Evolutionary conservation across 2,797 vertebrate species (phyloP).

Genomic region (Moxostoma hubbsi): DNA sequence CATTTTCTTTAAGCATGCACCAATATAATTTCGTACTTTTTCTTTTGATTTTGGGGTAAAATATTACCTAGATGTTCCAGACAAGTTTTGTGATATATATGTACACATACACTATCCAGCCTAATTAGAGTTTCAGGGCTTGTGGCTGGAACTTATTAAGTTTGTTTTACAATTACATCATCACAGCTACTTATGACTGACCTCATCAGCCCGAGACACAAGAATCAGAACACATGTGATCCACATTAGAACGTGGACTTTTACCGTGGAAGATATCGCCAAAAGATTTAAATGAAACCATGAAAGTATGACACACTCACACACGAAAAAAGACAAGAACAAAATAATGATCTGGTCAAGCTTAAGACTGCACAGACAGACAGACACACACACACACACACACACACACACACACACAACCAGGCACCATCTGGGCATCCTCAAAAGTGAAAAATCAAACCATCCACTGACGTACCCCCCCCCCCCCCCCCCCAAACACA

Average conservation of each 20-base stretch:
- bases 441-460: constrained; percentile 67
- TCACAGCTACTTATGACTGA: constrained; percentile 44
- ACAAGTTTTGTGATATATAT: neutral
- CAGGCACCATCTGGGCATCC: constrained; percentile 61
- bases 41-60: no score
- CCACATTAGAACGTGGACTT: neutral
- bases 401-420: constrained; percentile 25
- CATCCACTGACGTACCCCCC: constrained; percentile 25
- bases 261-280: neutral
- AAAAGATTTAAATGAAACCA: neutral
- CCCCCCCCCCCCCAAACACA: no score
- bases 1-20: no score
- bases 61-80: no score
- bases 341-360: neutral
- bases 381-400: neutral
- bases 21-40: no score
- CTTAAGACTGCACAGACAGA: neutral
- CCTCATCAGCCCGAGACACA: constrained; percentile 20
- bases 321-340: neutral
- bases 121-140: neutral
- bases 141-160: constrained; percentile 1
- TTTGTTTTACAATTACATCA: constrained; percentile 36
- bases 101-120: neutral
- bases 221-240: constrained; percentile 7
- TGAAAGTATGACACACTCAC: neutral